phyloP scores from a whole-genome alignment of 2,113 vertebrate genomes.

The Pollimyrus isidori region DNA sequence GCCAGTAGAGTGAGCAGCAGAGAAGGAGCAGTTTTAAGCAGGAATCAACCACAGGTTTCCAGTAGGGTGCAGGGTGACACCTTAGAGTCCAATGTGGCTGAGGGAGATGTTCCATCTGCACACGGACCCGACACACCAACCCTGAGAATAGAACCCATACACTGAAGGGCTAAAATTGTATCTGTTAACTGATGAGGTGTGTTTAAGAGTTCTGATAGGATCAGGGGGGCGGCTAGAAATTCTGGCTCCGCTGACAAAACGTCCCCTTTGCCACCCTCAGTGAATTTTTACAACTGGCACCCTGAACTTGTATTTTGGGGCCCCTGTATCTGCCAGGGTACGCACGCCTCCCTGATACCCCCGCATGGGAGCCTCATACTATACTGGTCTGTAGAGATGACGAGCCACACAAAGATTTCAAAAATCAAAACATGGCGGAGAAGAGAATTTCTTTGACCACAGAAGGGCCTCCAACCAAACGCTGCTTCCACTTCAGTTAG shows the following conservation, averaged over 20 bases:
- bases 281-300: not conserved
- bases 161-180: not conserved
- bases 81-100: not conserved
- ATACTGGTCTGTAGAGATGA: not conserved
- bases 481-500: not conserved
- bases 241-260: not conserved
- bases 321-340: not conserved
- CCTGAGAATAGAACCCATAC: not conserved
- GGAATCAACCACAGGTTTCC: not conserved
- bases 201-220: not conserved
- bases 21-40: not conserved
- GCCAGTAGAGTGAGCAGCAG: not conserved
- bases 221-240: not conserved
- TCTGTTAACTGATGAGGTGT: not conserved
- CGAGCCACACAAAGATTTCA: not conserved
- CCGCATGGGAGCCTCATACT: not conserved
- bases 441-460: not conserved
- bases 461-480: not conserved
- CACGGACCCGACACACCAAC: not conserved
- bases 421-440: not conserved
- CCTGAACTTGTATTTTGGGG: not conserved
- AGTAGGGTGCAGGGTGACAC: not conserved
- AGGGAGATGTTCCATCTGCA: not conserved
- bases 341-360: not conserved
- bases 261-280: not conserved